phyloP scores from a whole-genome alignment of 2,113 vertebrate genomes.

The Brachyhypopomus gauderio region DNA sequence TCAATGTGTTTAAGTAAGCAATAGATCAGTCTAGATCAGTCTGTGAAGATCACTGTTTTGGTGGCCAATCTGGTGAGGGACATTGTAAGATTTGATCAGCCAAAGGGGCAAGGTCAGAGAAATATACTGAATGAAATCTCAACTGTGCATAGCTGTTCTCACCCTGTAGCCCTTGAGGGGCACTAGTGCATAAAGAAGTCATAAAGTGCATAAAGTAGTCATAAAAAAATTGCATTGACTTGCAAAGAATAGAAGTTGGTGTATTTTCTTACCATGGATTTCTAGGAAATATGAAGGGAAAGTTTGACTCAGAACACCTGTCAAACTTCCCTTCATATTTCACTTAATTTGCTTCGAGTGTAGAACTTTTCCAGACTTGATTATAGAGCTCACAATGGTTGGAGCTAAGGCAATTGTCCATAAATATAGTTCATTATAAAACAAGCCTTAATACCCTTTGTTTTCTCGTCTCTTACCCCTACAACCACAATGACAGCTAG shows the following conservation, averaged over 20 bases:
- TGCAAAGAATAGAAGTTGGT: background rate
- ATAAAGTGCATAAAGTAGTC: no score
- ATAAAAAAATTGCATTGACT: background rate
- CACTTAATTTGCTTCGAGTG: background rate
- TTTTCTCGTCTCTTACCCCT: constrained; percentile 15
- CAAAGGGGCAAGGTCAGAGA: no score
- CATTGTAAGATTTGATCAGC: no score
- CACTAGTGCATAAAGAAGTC: background rate
- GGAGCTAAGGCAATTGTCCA: background rate
- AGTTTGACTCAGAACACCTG: background rate
- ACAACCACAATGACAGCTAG: constrained; percentile 1
- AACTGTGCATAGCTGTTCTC: no score
- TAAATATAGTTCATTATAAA: background rate
- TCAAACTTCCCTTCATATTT: background rate
- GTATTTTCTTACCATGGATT: background rate
- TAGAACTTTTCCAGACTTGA: background rate
- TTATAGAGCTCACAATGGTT: background rate
- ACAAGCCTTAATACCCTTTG: background rate
- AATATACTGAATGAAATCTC: no score
- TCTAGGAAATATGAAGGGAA: background rate
- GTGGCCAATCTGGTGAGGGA: no score
- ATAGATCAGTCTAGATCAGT: no score
- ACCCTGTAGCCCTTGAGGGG: no score
- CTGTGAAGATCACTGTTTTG: no score
- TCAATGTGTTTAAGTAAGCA: no score